Conservation (phyloP, 2,797 vertebrate species). For the Hydrolagus colliei region DNA sequence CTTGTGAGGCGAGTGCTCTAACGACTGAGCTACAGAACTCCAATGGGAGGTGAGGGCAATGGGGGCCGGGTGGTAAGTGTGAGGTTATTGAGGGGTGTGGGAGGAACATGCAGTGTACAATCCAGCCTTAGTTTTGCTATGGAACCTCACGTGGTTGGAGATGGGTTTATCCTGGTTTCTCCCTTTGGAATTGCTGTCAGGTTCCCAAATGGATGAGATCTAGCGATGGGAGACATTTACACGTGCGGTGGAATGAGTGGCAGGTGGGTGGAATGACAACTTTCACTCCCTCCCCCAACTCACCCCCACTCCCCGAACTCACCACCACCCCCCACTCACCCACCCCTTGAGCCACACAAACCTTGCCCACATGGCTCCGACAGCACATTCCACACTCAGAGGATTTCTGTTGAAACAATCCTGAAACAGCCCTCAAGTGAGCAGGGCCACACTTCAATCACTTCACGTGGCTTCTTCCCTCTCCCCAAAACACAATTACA, state of each 20-base stretch:
- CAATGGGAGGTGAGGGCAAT: too few relatives aligned
- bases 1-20: too few relatives aligned
- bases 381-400: not conserved
- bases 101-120: not conserved
- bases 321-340: too few relatives aligned
- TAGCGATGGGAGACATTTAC: not conserved
- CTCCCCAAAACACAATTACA: too few relatives aligned
- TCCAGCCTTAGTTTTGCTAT: not conserved
- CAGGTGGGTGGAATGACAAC: not conserved
- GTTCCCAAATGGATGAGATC: constrained; percentile 11
- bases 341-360: too few relatives aligned
- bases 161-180: not conserved
- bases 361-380: not conserved
- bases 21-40: too few relatives aligned
- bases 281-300: not conserved
- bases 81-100: not conserved
- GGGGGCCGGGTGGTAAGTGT: not conserved
- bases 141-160: constrained; percentile 14
- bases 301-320: too few relatives aligned
- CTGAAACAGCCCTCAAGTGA: too few relatives aligned
- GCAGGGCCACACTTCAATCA: too few relatives aligned
- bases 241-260: not conserved
- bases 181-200: not conserved
- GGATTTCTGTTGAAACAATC: not conserved
- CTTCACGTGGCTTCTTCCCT: too few relatives aligned